phyloP scores from a whole-genome alignment of 2,797 vertebrate species.

The Phoebastria nigripes region DNA sequence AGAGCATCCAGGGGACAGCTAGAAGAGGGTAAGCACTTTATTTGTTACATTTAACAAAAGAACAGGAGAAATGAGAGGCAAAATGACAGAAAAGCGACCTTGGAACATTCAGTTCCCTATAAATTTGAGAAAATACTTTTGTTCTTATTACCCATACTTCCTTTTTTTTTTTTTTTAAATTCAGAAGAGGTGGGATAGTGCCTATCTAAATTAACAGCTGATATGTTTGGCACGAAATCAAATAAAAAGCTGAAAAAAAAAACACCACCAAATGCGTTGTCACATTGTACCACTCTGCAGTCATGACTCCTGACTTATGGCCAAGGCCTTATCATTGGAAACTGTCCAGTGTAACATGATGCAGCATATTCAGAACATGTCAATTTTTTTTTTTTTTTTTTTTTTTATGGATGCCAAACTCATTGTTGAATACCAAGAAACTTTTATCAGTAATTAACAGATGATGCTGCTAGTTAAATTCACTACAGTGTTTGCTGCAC shows the following conservation, averaged over 20 bases:
- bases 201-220: neutral
- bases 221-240: neutral
- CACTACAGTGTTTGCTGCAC: neutral
- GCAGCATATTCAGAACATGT: neutral
- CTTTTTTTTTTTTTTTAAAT: neutral
- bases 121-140: neutral
- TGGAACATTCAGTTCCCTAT: neutral
- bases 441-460: constrained; percentile 19
- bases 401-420: neutral
- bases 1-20: neutral
- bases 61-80: neutral
- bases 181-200: neutral
- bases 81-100: neutral
- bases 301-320: neutral
- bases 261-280: neutral
- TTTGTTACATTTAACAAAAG: neutral
- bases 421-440: neutral
- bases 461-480: neutral
- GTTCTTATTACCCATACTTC: neutral
- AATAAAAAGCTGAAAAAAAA: neutral
- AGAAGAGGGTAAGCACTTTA: neutral
- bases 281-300: neutral
- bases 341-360: neutral
- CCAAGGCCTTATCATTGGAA: neutral
- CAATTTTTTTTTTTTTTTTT: neutral